Conservation (phyloP, 2,888 invertebrate species). For the Sinhomidia bicolor region DNA sequence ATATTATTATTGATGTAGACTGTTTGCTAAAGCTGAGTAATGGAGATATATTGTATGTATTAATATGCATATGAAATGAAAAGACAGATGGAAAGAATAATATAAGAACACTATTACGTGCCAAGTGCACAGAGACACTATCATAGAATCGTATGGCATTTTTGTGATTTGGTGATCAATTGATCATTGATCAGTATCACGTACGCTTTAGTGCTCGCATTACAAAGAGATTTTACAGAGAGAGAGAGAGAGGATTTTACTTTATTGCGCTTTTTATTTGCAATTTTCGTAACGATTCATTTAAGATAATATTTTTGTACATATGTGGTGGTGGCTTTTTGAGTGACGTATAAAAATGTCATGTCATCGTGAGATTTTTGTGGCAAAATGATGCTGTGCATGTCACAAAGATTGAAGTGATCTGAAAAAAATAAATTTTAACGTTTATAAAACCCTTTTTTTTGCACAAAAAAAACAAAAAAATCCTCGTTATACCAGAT, state of each 20-base stretch:
- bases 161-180: neutral
- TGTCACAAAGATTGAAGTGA: too few species aligned
- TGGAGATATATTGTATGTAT: neutral
- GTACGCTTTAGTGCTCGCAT: neutral
- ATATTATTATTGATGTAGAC: too few species aligned
- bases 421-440: too few species aligned
- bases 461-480: too few species aligned
- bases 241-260: neutral
- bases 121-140: too few species aligned
- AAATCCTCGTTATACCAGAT: too few species aligned
- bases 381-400: constrained; percentile 18
- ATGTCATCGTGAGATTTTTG: constrained; percentile 40
- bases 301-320: neutral
- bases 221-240: constrained; percentile 1
- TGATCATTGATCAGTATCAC: constrained; percentile 15
- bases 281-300: constrained; percentile 30
- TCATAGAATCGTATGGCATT: neutral
- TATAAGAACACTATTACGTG: too few species aligned
- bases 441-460: too few species aligned
- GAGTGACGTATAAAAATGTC: constrained; percentile 26
- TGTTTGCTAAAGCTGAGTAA: too few species aligned
- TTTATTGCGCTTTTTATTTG: constrained; percentile 10
- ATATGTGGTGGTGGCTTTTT: neutral
- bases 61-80: too few species aligned
- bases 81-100: too few species aligned